Evolutionary conservation across 2,888 invertebrate genomes (phyloP).

Genomic region (Heteromyza rotundicornis): DNA sequence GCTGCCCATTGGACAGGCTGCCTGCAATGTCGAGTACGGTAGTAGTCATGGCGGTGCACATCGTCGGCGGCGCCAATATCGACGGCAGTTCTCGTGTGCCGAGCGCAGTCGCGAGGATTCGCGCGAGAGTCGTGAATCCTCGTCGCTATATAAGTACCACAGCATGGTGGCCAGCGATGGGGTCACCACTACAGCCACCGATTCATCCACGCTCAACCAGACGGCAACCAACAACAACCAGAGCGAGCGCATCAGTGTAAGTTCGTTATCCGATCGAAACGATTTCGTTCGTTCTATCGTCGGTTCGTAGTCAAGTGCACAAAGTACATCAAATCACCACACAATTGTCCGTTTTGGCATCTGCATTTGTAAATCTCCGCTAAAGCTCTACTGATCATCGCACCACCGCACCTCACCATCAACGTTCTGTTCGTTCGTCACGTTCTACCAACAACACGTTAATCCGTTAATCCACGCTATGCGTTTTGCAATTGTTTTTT

Average conservation of each 20-base stretch:
- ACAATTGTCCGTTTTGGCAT: too few relatives aligned
- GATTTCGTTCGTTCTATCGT: neutral
- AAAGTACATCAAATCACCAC: neutral
- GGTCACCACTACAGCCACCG: constrained; percentile 50
- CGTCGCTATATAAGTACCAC: constrained; percentile 43
- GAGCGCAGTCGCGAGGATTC: constrained; percentile 59
- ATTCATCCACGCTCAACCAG: constrained; percentile 47
- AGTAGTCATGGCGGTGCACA: constrained; percentile 41
- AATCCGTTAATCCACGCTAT: too few relatives aligned
- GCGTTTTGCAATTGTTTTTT: too few relatives aligned
- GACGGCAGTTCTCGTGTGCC: constrained; percentile 59
- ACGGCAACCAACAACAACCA: constrained; percentile 43
- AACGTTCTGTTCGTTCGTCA: neutral
- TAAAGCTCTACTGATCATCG: neutral
- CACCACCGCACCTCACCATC: neutral
- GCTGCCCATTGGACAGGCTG: constrained; percentile 41
- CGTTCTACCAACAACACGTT: too few relatives aligned
- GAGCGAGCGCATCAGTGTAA: constrained; percentile 47
- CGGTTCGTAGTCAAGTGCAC: neutral
- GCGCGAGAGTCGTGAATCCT: constrained; percentile 57
- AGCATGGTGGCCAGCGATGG: constrained; percentile 52
- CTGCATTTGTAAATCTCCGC: neutral
- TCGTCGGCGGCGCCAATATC: constrained; percentile 57
- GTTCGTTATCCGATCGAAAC: constrained; percentile 27
- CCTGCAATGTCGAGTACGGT: constrained; percentile 38